Evolutionary conservation across 2,888 invertebrate genomes (phyloP).

Genomic region (Xanthia togata): DNA sequence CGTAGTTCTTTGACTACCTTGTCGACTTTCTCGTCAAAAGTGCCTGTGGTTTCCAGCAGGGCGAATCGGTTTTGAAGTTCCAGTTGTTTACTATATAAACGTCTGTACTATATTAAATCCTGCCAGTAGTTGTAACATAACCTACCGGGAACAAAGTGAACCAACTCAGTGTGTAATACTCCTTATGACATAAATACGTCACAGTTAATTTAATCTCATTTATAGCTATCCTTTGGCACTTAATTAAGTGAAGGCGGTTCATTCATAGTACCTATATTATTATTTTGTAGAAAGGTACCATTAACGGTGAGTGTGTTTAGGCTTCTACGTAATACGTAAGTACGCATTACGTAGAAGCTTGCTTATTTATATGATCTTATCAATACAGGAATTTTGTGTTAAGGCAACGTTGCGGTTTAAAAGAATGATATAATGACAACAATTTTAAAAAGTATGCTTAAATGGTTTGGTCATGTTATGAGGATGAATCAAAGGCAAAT

Average conservation of each 20-base stretch:
- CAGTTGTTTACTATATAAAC: too few relatives aligned
- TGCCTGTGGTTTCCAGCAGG: too few relatives aligned
- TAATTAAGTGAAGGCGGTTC: conserved; percentile 27
- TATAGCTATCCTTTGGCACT: conserved; percentile 26
- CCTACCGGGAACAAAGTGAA: not conserved
- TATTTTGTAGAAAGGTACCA: conserved; percentile 10
- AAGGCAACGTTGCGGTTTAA: too few relatives aligned
- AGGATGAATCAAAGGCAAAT: too few relatives aligned
- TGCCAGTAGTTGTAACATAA: not conserved
- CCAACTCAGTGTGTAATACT: not conserved
- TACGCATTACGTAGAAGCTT: not conserved
- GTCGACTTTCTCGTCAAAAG: too few relatives aligned
- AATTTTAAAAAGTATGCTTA: too few relatives aligned
- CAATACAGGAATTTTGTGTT: too few relatives aligned
- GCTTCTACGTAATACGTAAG: not conserved
- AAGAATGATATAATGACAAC: too few relatives aligned
- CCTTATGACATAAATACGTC: conserved; percentile 23
- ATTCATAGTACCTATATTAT: not conserved
- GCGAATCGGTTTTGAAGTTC: too few relatives aligned
- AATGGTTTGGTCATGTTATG: too few relatives aligned
- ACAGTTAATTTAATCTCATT: conserved; percentile 24
- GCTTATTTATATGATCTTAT: not conserved
- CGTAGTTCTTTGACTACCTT: too few relatives aligned
- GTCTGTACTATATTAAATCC: too few relatives aligned
- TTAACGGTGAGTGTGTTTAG: conserved; percentile 5